Conservation (phyloP, 1,140 invertebrate genomes). For the Drosophila guanche region DNA sequence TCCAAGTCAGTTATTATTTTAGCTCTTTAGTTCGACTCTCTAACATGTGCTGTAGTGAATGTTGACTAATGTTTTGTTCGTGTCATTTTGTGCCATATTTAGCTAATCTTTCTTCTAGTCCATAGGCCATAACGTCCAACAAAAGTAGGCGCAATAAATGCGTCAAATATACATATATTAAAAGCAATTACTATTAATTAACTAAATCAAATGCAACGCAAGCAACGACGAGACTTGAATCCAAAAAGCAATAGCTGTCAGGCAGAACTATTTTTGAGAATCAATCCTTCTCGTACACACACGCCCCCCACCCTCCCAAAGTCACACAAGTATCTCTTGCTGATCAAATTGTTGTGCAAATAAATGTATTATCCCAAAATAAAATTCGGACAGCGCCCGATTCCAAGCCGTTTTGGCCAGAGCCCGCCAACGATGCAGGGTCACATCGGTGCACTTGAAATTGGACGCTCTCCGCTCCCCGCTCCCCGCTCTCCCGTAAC, state of each 20-base stretch:
- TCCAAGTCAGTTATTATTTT: conserved; percentile 38
- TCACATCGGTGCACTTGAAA: conserved; percentile 17
- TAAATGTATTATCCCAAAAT: not conserved
- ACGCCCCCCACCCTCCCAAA: too few relatives aligned
- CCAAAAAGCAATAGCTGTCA: conserved; percentile 25
- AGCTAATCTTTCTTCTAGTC: conserved; percentile 51
- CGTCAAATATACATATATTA: not conserved
- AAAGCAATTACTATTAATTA: conserved; percentile 15
- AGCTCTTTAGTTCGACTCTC: conserved; percentile 44
- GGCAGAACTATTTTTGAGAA: conserved; percentile 34
- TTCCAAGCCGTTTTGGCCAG: conserved; percentile 35
- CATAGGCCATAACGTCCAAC: conserved; percentile 45
- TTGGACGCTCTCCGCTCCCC: conserved; percentile 27
- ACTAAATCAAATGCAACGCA: conserved; percentile 27
- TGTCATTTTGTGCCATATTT: conserved; percentile 74
- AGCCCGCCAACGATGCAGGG: conserved; percentile 18
- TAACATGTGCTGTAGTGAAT: conserved; percentile 80
- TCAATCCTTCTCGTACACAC: not conserved
- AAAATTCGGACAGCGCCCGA: conserved; percentile 25
- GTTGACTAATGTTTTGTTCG: conserved; percentile 67
- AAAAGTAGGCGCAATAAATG: not conserved
- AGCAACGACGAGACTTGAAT: conserved; percentile 50
- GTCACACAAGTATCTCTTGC: conserved; percentile 9
- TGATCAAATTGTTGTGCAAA: conserved; percentile 15
- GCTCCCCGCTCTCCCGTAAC: conserved; percentile 8